Percentiles rank a stretch among this genome's conserved stretches.
Conservation (phyloP, 1,140 invertebrate genomes). For the Gonioctena quinquepunctata region DNA sequence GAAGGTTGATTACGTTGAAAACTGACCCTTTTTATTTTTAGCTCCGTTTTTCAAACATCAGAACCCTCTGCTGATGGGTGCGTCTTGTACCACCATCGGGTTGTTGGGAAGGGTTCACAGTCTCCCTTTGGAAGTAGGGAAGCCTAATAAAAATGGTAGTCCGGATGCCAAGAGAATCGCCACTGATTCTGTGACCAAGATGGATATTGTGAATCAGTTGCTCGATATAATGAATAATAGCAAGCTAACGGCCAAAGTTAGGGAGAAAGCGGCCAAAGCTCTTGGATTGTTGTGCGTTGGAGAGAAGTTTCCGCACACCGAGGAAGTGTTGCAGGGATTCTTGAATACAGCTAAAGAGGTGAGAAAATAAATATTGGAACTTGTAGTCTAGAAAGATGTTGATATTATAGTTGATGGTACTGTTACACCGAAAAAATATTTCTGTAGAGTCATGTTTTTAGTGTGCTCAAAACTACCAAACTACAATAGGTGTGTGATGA, state of each 20-base stretch:
- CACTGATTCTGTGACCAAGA: conserved; percentile 60
- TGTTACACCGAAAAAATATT: no score
- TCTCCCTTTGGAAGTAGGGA: conserved; percentile 63
- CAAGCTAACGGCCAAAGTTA: conserved; percentile 67
- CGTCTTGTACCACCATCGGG: conserved; percentile 70
- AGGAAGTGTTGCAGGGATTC: conserved; percentile 72
- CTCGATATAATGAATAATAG: conserved; percentile 65
- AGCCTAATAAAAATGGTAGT: conserved; percentile 39
- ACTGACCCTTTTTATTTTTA: conserved; percentile 16
- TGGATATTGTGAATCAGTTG: conserved; percentile 63
- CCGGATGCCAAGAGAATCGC: conserved; percentile 51
- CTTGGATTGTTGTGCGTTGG: conserved; percentile 78
- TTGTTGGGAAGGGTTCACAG: conserved; percentile 68
- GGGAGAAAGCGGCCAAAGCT: conserved; percentile 73
- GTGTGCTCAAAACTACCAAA: no score
- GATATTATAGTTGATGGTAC: no score
- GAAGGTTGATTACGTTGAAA: background rate
- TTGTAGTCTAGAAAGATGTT: no score
- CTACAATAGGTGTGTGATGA: no score
- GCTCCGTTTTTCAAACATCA: conserved; percentile 63
- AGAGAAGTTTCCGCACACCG: conserved; percentile 70
- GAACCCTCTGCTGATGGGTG: conserved; percentile 63
- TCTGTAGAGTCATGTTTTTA: no score
- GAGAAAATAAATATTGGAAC: no score
- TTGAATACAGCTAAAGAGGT: conserved; percentile 74